Base-by-base conservation (phyloP, 2,113 vertebrate genomes). In the Esox niger region DNA sequence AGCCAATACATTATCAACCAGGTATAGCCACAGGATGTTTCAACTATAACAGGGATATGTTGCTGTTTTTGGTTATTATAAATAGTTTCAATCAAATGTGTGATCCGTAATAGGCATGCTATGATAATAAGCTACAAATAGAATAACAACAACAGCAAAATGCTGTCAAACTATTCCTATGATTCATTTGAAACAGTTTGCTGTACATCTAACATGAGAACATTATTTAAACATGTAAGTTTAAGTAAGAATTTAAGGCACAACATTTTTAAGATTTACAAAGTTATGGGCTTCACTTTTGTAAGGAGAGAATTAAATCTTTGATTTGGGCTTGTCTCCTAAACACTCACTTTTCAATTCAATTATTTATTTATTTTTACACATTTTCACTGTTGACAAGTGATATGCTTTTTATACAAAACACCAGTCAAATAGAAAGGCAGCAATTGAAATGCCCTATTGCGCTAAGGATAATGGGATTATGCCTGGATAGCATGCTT, bases 121-220 rank as follows among this genome's bases (percentile, higher is more conserved):
- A 59, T 4, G 7, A 79, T 79, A 54, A 2, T 58, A 71, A 77
- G 61, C 23, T 73, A 76, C 63, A 74, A 67, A 66, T 35, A 59
- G 43, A 73, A 74, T 38, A 77, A 72, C 73, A 78, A 79, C 80
- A 69, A 69, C 27, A 68, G 29, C 33, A 63, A 72, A 77, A 71
- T 63, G 29, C 71, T 76, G 33, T 49, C 47, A 6, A 68, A 55
- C 21, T 61, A 47, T 31, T 64, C 23, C 66, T 56, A 73, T 79
- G 68, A 57, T 68, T 61, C 65, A 30, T 73, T 57, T 70, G 57
- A 55, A 65, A 0, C 6, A 63, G 64, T 46, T 38, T 11, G 64
- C 54, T 25, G 6, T 66, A 32, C 58, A 70, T 75, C 76, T 70
- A 59, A 76, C 58, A 49, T 43, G 31, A 49, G 23, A 38, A 23